Conservation (phyloP, 2,797 vertebrate genomes). For the Mionectes olivaceus region DNA sequence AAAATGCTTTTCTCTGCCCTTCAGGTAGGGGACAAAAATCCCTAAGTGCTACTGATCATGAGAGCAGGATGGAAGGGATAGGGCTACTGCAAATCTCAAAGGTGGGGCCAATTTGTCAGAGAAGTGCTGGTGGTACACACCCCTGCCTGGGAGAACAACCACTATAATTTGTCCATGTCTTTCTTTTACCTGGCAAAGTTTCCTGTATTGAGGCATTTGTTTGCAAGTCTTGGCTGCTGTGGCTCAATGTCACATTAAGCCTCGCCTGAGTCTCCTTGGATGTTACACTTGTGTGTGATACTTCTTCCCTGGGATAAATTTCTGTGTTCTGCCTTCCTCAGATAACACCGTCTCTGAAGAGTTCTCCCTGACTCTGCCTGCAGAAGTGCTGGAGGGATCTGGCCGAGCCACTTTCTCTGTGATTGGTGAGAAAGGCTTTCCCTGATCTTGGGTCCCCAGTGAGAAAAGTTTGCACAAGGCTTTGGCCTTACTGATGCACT, state of each 20-base stretch:
- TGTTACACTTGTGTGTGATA: background rate
- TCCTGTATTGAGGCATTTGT: background rate
- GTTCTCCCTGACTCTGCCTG: slow-evolving; percentile 62
- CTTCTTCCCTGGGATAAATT: background rate
- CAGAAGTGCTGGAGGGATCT: slow-evolving; percentile 67
- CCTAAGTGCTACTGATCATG: background rate
- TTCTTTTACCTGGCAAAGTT: background rate
- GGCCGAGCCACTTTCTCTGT: slow-evolving; percentile 54
- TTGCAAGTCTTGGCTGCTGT: background rate
- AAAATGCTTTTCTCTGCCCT: slow-evolving; percentile 67
- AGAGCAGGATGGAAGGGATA: background rate
- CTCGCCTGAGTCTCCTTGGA: background rate
- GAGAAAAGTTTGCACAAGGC: background rate
- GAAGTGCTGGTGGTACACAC: background rate
- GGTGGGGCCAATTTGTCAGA: background rate
- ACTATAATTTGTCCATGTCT: background rate
- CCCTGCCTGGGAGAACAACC: background rate
- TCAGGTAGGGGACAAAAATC: slow-evolving; percentile 55
- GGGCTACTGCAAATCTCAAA: background rate
- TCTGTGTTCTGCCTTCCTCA: slow-evolving; percentile 30
- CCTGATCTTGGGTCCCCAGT: background rate
- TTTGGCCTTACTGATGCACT: background rate
- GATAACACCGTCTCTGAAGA: slow-evolving; percentile 55
- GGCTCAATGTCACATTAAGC: background rate
- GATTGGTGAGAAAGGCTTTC: slow-evolving; percentile 63